Conservation (phyloP, 2,797 vertebrate genomes). For the Lacerta viridis region DNA sequence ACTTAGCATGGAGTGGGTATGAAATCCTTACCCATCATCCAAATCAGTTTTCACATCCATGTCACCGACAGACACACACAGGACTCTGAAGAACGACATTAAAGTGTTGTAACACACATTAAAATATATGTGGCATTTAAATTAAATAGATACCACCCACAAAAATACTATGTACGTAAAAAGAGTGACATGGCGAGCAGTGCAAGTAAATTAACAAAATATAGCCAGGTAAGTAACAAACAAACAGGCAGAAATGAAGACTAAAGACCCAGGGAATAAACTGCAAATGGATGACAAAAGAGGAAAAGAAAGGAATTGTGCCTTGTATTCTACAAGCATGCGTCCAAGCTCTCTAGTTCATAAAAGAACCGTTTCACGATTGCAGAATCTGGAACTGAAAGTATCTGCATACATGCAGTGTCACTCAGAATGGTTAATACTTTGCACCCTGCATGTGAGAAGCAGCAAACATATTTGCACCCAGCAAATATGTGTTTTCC, state of each 20-base stretch:
- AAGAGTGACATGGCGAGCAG: background rate
- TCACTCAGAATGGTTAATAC: background rate
- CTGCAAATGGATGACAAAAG: background rate
- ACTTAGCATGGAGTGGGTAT: background rate
- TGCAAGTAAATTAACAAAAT: slow-evolving; percentile 13
- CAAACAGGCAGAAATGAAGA: background rate
- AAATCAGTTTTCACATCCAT: slow-evolving; percentile 63
- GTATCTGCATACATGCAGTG: no score
- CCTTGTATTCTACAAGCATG: background rate
- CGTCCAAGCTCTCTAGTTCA: background rate
- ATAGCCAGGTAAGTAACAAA: background rate
- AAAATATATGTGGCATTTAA: background rate
- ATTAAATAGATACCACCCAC: background rate
- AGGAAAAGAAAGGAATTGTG: background rate
- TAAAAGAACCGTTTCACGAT: background rate
- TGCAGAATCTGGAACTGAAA: background rate
- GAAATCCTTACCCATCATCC: slow-evolving; percentile 76
- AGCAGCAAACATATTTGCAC: background rate
- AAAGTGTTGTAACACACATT: background rate
- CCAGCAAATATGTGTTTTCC: background rate
- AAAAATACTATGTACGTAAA: background rate
- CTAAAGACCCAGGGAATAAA: background rate
- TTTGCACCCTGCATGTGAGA: background rate
- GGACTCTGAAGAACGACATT: slow-evolving; percentile 72
- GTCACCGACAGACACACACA: slow-evolving; percentile 80